Base-by-base conservation (phyloP, 2,888 invertebrate genomes). In the Metalampra italica region DNA sequence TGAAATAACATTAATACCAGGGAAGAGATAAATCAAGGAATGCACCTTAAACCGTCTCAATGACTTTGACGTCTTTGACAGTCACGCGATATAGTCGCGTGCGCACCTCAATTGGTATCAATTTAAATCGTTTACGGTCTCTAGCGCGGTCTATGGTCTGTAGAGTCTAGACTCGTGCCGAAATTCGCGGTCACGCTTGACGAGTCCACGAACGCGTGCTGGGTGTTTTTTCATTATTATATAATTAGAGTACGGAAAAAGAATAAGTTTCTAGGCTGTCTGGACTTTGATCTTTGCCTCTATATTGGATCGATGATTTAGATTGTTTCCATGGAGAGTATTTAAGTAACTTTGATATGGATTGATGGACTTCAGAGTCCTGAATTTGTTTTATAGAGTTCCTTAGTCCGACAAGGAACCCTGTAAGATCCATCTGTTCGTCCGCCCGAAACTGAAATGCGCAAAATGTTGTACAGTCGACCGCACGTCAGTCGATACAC, bases 31-130 rank as follows among this genome's bases (percentile, higher is more conserved):
- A 22, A 22, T 22, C 14, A 22, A 22, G 29, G 40, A 40, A 40
- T 40, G 40, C 22, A 9, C 7, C 11, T 1, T n/a, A 36, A 34
- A n/a, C n/a, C 36, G 7, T n/a, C 7, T 36, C 36, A 36, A n/a
- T n/a, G n/a, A 32, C 32, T 32, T n/a, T 36, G 11, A 36, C 7
- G 36, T 36, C 7, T 36, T 11, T 7, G 11, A 36, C 36, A 22
- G 7, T 42, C 44, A 36, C 44, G 44, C 36, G 37, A 44, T 38
- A 13, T 7, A 30, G 9, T 45, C 45, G 62, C 62, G 60, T 62
- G 61, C 59, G 57, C 56, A 43, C 42, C 15, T 44, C 58, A 60
- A 59, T 59, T 60, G n/a, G 2, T n/a, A 36, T n/a, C 36, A 36
- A 36, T 36, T 36, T 36, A 59, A 7, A 14, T 5, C 39, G 8